These are phyloP conservation scores for Papilio polyxenes DNA, from an alignment of 1,140 invertebrate genomes.

Conservation along the genomic window DNA sequence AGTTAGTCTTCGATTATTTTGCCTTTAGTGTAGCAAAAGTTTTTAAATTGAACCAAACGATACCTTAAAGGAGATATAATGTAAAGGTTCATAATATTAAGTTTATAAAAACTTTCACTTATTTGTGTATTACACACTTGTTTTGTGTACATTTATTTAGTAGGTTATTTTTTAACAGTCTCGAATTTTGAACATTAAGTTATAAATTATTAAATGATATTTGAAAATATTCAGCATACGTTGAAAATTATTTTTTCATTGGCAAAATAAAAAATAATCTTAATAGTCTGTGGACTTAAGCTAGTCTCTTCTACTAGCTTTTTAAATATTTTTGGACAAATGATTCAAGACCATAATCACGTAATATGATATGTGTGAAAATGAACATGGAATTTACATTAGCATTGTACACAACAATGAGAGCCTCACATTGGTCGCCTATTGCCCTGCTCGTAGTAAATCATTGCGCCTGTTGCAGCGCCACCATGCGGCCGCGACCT, in stretches of 20 bases:
- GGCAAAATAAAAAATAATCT: not conserved
- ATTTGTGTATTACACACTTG: too few species aligned
- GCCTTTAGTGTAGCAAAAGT: not conserved
- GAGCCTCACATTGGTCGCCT: conserved; percentile 44
- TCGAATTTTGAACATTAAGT: not conserved
- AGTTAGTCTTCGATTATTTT: not conserved
- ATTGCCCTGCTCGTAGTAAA: conserved; percentile 44
- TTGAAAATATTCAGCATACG: not conserved
- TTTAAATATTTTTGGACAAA: not conserved
- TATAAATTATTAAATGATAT: not conserved
- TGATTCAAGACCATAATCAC: not conserved
- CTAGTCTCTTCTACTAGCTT: not conserved
- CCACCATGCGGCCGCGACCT: not conserved
- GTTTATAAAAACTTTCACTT: conserved; percentile 5
- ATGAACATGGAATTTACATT: conserved; percentile 35
- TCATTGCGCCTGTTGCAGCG: conserved; percentile 42
- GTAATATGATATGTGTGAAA: not conserved
- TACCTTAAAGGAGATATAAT: not conserved
- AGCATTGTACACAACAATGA: conserved; percentile 2
- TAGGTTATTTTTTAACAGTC: too few species aligned
- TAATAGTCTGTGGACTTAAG: not conserved
- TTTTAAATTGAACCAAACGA: not conserved
- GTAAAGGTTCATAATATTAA: not conserved
- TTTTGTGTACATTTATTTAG: not conserved
- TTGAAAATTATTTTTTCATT: not conserved